These are phyloP conservation scores for Dicranocentrus wangi DNA, from an alignment of 2,888 invertebrate species.

Conservation along the genomic window DNA sequence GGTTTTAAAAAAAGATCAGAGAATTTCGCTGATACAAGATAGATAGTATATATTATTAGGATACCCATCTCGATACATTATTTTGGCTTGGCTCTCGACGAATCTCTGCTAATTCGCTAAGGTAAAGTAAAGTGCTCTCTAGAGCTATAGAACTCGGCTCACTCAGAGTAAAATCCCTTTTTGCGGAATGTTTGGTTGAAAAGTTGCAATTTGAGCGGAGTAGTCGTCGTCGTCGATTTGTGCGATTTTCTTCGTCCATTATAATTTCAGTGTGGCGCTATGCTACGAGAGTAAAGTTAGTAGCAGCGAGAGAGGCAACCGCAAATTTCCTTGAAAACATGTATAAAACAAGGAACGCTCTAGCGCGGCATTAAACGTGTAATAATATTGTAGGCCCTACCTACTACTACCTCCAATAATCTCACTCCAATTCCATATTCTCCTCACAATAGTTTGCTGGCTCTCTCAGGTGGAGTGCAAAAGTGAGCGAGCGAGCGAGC, in stretches of 20 bases:
- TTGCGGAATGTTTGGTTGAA: conserved; percentile 44
- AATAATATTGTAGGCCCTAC: neutral
- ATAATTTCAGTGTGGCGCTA: conserved; percentile 3
- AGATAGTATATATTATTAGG: too few species aligned
- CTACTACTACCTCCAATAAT: too few species aligned
- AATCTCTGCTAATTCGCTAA: neutral
- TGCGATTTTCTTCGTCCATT: conserved; percentile 25
- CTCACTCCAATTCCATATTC: too few species aligned
- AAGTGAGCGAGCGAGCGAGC: conserved; percentile 27
- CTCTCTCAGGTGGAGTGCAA: conserved; percentile 17
- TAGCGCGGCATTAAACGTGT: neutral
- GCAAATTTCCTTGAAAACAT: conserved; percentile 48
- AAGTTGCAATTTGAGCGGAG: conserved; percentile 29
- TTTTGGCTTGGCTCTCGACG: neutral
- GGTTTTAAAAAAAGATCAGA: conserved; percentile 42
- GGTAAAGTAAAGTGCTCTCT: too few species aligned
- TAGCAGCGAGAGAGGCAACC: conserved; percentile 43
- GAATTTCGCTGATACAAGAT: neutral
- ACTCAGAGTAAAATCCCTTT: neutral
- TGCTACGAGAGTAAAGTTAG: too few species aligned
- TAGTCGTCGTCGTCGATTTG: too few species aligned
- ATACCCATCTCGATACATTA: neutral
- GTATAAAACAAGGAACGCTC: too few species aligned
- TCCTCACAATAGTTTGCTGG: too few species aligned
- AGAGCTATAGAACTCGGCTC: too few species aligned